Percentiles rank a stretch among this genome's conserved stretches.
These are phyloP conservation scores for Xerus inauris DNA, from an alignment of 2,113 vertebrate species.

Conservation along the genomic window DNA sequence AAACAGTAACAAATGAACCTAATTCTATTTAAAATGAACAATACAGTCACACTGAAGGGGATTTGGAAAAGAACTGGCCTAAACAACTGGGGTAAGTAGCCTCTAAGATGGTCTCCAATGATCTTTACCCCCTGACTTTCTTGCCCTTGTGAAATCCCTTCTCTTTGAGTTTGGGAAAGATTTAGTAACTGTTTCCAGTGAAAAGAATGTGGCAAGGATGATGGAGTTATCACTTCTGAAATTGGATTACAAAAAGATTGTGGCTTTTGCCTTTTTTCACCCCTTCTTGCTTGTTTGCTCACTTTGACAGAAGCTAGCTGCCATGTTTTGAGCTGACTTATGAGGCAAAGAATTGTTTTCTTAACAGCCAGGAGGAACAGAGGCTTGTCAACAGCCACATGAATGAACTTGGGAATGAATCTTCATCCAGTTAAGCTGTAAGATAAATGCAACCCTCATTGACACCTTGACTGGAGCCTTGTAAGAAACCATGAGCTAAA, in stretches of 20 bases:
- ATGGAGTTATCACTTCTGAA: neutral
- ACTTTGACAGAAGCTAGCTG: neutral
- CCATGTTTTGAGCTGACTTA: neutral
- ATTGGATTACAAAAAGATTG: neutral
- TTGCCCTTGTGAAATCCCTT: neutral
- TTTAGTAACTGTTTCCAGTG: neutral
- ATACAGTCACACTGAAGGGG: neutral
- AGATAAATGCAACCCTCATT: neutral
- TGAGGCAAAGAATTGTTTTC: neutral
- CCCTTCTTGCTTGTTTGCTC: neutral
- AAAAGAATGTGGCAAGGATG: neutral
- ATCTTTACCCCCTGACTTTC: neutral
- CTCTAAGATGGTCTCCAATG: neutral
- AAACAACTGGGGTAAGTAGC: neutral
- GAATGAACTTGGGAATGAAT: neutral
- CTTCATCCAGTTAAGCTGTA: neutral
- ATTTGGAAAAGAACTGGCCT: neutral
- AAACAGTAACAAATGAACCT: neutral
- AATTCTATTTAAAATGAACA: constrained; percentile 12
- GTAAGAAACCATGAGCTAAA: neutral
- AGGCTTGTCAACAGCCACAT: neutral
- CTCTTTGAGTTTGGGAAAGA: neutral
- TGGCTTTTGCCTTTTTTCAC: neutral
- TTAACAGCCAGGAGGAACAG: neutral
- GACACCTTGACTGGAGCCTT: neutral